These are phyloP conservation scores for Pheosia tremula DNA, from an alignment of 2,888 invertebrate species.

Conservation along the genomic window DNA sequence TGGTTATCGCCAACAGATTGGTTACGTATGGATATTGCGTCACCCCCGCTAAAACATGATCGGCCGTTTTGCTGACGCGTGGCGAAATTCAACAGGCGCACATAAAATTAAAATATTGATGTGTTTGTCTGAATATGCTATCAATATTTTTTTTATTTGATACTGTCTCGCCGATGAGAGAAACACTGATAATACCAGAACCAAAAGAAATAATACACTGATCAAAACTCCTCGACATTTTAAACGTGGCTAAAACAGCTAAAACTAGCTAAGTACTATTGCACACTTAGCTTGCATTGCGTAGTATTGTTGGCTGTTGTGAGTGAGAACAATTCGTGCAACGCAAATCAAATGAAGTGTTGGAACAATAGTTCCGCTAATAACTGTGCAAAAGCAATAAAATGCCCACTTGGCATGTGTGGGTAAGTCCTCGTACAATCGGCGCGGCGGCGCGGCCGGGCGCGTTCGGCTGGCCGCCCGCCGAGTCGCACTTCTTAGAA, in stretches of 20 bases:
- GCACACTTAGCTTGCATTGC: not conserved
- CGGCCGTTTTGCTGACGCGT: constrained; percentile 36
- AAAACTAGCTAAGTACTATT: not conserved
- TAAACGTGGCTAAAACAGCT: not conserved
- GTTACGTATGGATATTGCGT: constrained; percentile 38
- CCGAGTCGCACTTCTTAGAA: constrained; percentile 62
- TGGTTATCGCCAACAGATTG: constrained; percentile 30
- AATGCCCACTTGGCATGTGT: constrained; percentile 33
- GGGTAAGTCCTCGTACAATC: constrained; percentile 27
- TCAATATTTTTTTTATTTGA: not conserved
- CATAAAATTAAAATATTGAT: constrained; percentile 25
- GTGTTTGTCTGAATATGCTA: constrained; percentile 10
- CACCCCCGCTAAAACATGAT: constrained; percentile 32
- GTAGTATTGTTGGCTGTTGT: constrained; percentile 15
- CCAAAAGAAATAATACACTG: not conserved
- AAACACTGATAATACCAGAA: not conserved
- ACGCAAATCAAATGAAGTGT: constrained; percentile 27
- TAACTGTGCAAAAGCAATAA: constrained; percentile 33
- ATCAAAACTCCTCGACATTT: not conserved
- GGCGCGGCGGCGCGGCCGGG: constrained; percentile 9
- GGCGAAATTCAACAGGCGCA: constrained; percentile 25
- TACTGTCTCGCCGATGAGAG: not conserved
- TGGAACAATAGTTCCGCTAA: constrained; percentile 33
- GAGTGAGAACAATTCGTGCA: constrained; percentile 22
- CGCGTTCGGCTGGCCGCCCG: constrained; percentile 48